phyloP scores from a whole-genome alignment of 2,113 vertebrate genomes.

The Hemiscyllium ocellatum region DNA sequence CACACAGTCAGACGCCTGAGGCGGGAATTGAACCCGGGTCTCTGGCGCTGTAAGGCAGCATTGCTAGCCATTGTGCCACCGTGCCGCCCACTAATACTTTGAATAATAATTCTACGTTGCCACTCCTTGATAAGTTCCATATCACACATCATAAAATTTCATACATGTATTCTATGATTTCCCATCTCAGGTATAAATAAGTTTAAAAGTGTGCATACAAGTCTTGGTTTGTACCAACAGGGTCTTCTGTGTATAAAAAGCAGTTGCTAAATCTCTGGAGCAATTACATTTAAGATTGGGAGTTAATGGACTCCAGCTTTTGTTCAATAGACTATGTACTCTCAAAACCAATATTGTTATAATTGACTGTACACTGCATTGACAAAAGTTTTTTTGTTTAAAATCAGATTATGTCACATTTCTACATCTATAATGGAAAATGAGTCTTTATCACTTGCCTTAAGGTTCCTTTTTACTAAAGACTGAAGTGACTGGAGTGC shows the following conservation, averaged over 20 bases:
- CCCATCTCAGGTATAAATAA: neutral
- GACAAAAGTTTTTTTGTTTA: neutral
- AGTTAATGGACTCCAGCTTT: neutral
- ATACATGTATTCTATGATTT: neutral
- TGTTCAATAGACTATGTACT: neutral
- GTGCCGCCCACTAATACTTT: too few species aligned
- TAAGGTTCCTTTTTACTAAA: neutral
- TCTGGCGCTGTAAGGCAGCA: too few species aligned
- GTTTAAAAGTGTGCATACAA: neutral
- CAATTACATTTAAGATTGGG: neutral
- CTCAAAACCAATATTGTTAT: neutral
- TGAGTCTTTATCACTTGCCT: neutral
- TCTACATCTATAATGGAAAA: neutral
- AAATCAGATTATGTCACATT: neutral
- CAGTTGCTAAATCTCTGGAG: neutral
- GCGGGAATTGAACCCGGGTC: too few species aligned
- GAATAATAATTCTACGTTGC: neutral
- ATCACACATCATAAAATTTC: neutral
- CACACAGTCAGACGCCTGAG: too few species aligned
- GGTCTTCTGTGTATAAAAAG: neutral
- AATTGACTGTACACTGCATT: neutral
- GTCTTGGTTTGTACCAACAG: neutral
- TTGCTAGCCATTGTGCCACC: too few species aligned
- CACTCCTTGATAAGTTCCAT: neutral
- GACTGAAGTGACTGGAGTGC: neutral